Base-by-base conservation (phyloP, 1,140 invertebrate species). In the Drosophila sp. region DNA sequence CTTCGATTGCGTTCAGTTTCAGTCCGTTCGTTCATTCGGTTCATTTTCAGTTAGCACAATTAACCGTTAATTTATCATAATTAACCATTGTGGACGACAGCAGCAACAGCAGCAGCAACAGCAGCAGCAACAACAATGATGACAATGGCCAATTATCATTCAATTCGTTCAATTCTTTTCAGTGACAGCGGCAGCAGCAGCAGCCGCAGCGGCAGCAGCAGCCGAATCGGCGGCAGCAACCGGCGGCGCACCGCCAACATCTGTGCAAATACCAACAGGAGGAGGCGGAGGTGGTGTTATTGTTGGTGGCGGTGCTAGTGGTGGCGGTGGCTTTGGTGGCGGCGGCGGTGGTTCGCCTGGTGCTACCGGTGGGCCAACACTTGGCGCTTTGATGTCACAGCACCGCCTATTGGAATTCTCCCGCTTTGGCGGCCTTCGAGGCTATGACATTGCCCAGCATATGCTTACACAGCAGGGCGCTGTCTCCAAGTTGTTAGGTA, bases 381-480 rank as follows among this genome's bases (percentile, higher is more conserved):
- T 96, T 54, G 95, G 95, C 17, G 94, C 94, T 1, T 92, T 95
- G 69, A 94, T 96, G 67, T 95, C 95, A 1, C 95, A 96, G 78
- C 95, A 96, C 87, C 93, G 96, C 67, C 94, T 98, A 29, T 93
- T 98, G 69, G 96, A 98, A 90, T 93, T 98, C 60, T 97, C 96
- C 17, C 94, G 97, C 55, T 96, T 97, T 79, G 96, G 96, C 5
- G 96, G 96, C 6, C 93, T 97, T 41, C 92, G 97, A 66, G 97
- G 97, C 69, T 98, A 97, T 91, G 97, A 98, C 91, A 95, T 98
- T 72, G 96, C 96, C 17, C 95, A 97, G 65, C 97, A 98, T 92
- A 95, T 98, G 92, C 94, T 97, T 38, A 96, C 96, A 2, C 97
- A 97, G 90, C 97, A 98, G 93, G 97, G 97, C 68, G 97, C 97